Conservation (phyloP, 1,140 invertebrate genomes). For the Leptinotarsa texana region DNA sequence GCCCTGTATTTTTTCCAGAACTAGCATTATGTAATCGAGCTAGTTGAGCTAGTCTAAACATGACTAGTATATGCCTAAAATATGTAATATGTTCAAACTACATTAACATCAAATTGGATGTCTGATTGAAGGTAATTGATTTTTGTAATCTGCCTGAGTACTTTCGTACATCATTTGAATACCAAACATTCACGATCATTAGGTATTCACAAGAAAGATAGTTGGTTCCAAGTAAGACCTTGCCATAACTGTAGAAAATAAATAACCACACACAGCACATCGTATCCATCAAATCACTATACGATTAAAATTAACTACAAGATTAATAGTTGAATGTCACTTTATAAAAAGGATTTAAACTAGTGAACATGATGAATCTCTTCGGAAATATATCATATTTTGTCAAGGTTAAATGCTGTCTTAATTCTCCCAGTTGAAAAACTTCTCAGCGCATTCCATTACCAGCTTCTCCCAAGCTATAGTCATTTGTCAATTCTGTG, state of each 20-base stretch:
- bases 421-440: not conserved
- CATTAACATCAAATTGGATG: no score
- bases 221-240: not conserved
- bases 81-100: no score
- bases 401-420: not conserved
- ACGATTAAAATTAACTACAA: not conserved
- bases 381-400: not conserved
- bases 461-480: not conserved
- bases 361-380: not conserved
- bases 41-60: no score
- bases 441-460: not conserved
- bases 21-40: no score
- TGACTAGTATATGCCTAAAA: no score
- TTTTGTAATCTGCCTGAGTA: not conserved
- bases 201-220: not conserved
- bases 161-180: not conserved
- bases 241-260: not conserved
- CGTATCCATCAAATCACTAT: not conserved
- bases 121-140: no score
- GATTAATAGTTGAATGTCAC: not conserved
- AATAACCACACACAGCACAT: not conserved
- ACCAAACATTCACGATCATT: not conserved
- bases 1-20: no score
- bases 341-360: not conserved
- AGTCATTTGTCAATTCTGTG: slow-evolving; percentile 1